phyloP scores from a whole-genome alignment of 2,113 vertebrate genomes.

The Hippocampus mohnikei region DNA sequence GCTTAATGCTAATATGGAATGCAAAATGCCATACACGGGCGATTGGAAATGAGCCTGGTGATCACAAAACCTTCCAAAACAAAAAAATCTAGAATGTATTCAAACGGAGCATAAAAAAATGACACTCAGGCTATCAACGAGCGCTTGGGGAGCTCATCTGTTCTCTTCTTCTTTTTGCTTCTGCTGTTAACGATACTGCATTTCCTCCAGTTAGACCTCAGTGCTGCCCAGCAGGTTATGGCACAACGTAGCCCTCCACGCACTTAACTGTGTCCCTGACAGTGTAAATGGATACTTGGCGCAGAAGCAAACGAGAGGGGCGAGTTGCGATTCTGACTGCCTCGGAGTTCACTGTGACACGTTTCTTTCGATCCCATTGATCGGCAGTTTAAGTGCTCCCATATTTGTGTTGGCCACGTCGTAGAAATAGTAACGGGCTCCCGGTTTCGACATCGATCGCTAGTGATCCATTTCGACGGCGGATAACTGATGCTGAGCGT shows the following conservation, averaged over 20 bases:
- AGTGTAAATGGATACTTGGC: constrained; percentile 6
- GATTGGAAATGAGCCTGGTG: no score
- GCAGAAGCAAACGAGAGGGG: not conserved
- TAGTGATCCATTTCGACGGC: constrained; percentile 20
- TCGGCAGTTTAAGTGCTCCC: constrained; percentile 19
- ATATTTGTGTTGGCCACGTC: constrained; percentile 27
- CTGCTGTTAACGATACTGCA: no score
- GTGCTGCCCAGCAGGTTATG: no score
- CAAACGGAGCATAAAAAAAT: no score
- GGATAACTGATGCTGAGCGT: constrained; percentile 21
- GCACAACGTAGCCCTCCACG: not conserved
- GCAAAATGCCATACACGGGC: no score
- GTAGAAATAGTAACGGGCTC: constrained; percentile 23
- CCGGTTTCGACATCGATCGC: constrained; percentile 31
- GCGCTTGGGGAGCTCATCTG: no score
- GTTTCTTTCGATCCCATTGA: constrained; percentile 37
- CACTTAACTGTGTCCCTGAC: not conserved
- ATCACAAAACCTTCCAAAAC: no score
- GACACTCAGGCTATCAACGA: no score
- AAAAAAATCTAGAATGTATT: no score
- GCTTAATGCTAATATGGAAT: no score
- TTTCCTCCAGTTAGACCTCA: no score
- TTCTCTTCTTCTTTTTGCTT: no score
- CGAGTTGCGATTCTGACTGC: not conserved
- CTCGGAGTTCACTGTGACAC: constrained; percentile 31